Evolutionary conservation across 2,888 invertebrate genomes (phyloP), one percentile per base, ranked within the genome.

Genomic region (Acleris cristana): DNA sequence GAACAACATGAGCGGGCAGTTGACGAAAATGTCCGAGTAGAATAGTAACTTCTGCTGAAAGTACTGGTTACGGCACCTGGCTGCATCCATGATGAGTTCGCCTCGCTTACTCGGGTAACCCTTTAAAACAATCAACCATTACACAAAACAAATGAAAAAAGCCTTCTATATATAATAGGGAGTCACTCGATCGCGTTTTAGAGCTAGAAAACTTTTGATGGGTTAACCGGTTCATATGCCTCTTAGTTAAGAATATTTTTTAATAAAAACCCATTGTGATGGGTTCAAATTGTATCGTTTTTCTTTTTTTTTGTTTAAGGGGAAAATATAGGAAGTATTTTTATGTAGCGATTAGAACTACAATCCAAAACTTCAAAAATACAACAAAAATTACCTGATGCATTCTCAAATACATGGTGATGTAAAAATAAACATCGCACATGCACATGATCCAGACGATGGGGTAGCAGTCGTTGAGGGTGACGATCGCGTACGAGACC

Each of bases 21-120:
- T 88, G 26, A 81, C 85, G 4, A 90, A 3, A 12, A 90, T 3
- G 66, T 92, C 92, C 0, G 78, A 74, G 82, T 87, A 90, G 1
- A 88, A 44, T 83, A 83, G 85, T 18, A 79, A 3, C 61, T 80
- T 87, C 57, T 85, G 85, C 53, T 81, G 86, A 72, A 82, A 87
- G 76, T 92, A 92, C 68, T 87, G 80, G 54, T 71, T 76, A 6
- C 92, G 83, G 71, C 92, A 92, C 73, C 84, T 89, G 2, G 69
- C 57, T 0, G 84, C 73, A 14, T 84, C 80, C 65, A 84, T 60
- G 62, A 91, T 76, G 1, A 89, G 74, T 16, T 87, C 86, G 0
- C 92, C 90, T 59, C 87, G 88, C 70, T 83, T 87, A 71, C 79
- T 90, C 3, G 86, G 60, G 72, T 83, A 91, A 0, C 89, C 89